phyloP scores from a whole-genome alignment of 2,797 vertebrate species.

The Anolis apletophallus region DNA sequence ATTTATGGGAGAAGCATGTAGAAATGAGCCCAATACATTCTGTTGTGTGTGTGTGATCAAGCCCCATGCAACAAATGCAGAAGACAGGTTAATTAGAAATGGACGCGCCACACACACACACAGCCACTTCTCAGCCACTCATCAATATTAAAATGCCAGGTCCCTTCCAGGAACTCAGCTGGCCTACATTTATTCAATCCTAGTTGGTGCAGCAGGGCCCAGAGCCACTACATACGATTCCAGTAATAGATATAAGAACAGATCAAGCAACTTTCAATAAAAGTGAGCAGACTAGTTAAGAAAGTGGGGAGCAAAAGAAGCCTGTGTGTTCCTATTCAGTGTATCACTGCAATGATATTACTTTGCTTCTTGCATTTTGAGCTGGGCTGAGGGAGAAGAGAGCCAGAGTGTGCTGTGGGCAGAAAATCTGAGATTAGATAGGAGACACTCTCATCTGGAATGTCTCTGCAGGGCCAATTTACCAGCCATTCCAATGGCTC shows the following conservation, averaged over 20 bases:
- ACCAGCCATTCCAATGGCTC: background rate
- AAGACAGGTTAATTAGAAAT: background rate
- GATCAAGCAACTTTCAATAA: background rate
- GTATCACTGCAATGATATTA: background rate
- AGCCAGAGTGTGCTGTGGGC: background rate
- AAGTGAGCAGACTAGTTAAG: background rate
- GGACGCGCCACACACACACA: background rate
- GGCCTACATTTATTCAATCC: slow-evolving; percentile 1
- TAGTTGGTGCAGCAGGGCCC: background rate
- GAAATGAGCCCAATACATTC: background rate
- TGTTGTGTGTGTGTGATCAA: background rate
- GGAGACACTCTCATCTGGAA: background rate
- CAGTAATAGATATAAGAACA: background rate
- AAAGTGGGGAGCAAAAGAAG: background rate
- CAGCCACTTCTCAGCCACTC: background rate
- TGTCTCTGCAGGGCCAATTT: background rate
- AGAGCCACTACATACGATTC: background rate
- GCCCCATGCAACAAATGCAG: no score
- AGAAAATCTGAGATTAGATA: background rate
- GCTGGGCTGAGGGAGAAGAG: background rate
- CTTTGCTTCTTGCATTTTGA: background rate
- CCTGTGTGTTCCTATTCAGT: background rate
- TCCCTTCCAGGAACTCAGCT: background rate
- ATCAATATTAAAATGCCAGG: background rate
- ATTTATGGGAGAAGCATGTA: background rate